phyloP scores from a whole-genome alignment of 2,888 invertebrate genomes.

The Nycteola revayana region DNA sequence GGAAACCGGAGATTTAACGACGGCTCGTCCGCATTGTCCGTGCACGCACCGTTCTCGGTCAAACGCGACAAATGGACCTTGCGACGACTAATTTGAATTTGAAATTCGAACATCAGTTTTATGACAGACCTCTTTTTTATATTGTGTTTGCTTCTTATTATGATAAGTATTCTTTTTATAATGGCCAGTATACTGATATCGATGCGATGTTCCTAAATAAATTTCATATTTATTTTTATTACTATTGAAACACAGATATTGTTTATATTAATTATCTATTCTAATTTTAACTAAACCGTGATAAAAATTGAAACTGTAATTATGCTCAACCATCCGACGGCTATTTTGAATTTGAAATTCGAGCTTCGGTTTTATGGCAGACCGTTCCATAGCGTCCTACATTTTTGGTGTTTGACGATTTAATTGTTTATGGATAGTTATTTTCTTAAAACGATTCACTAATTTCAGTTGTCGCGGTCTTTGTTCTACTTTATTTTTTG shows the following conservation, averaged over 20 bases:
- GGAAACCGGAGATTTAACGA: conserved; percentile 77
- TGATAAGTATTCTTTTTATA: conserved; percentile 4
- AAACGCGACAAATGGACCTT: conserved; percentile 53
- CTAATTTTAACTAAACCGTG: too few species aligned
- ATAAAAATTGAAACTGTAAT: too few species aligned
- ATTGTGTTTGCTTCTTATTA: conserved; percentile 13
- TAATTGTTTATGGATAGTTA: conserved; percentile 28
- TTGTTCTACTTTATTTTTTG: not conserved
- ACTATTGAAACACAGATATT: too few species aligned
- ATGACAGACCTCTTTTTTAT: too few species aligned
- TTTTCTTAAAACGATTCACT: not conserved
- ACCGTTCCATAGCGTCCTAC: conserved; percentile 29
- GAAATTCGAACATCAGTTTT: conserved; percentile 48
- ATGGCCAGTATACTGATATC: too few species aligned
- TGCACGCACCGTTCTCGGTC: conserved; percentile 61
- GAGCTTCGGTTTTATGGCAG: conserved; percentile 52
- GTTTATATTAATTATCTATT: too few species aligned
- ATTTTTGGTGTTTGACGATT: conserved; percentile 22
- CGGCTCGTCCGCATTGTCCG: conserved; percentile 75
- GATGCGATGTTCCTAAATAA: too few species aligned
- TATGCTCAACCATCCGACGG: conserved; percentile 58
- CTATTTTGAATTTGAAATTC: conserved; percentile 67
- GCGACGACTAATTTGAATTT: conserved; percentile 73
- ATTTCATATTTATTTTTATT: too few species aligned
- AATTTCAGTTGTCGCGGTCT: not conserved